Percentiles rank a stretch among this genome's conserved stretches.
These are phyloP conservation scores for Hypothenemus hampei DNA, from an alignment of 1,140 invertebrate genomes.

Conservation along the genomic window DNA sequence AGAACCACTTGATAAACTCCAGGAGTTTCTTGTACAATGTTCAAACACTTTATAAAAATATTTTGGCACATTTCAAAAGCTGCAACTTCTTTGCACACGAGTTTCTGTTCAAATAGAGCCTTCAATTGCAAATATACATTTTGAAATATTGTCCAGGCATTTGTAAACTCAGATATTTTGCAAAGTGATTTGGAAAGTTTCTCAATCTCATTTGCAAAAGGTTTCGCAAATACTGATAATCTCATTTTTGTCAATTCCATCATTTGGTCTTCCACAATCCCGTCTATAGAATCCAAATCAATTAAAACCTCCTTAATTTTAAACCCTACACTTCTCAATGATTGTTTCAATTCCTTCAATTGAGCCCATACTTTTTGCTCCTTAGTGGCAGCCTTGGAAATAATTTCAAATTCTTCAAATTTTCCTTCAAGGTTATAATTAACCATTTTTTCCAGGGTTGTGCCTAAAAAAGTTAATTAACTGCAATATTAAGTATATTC, in stretches of 20 bases:
- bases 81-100: neutral
- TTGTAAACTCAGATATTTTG: conserved; percentile 55
- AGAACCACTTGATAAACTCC: conserved; percentile 56
- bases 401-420: conserved; percentile 73
- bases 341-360: conserved; percentile 72
- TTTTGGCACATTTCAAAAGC: neutral
- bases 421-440: conserved; percentile 66
- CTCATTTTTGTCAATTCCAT: conserved; percentile 81
- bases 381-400: conserved; percentile 83
- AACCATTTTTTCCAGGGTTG: conserved; percentile 75
- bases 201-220: conserved; percentile 67
- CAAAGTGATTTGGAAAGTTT: conserved; percentile 76
- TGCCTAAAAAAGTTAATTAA: conserved; percentile 48
- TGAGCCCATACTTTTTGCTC: conserved; percentile 74
- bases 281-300: conserved; percentile 76
- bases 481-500: neutral
- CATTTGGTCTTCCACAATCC: conserved; percentile 79
- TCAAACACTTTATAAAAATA: conserved; percentile 30
- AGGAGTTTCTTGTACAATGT: conserved; percentile 53
- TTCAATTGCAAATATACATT: conserved; percentile 1
- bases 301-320: conserved; percentile 65
- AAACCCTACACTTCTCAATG: conserved; percentile 75
- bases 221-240: conserved; percentile 85
- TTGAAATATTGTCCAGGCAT: conserved; percentile 71
- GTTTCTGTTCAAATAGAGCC: neutral